Base-by-base conservation (phyloP, 1,140 invertebrate genomes). In the Aphelinus certus region DNA sequence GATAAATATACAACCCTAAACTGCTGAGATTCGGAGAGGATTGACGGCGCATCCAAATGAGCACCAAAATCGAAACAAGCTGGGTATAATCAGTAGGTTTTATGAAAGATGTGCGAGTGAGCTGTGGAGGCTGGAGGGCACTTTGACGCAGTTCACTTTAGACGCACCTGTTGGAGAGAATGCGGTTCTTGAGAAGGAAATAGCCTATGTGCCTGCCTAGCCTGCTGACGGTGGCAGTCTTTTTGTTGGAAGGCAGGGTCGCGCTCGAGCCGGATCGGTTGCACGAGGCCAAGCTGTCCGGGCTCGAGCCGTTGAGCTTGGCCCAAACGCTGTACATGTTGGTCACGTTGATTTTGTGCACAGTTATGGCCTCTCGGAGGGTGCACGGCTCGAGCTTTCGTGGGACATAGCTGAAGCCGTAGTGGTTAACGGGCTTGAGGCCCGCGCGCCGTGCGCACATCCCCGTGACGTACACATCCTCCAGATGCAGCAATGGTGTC, bases 401-500 rank as follows among this genome's bases (percentile, higher is more conserved):
- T 66, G 86, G 88, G 42, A 86, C 76, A 79, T 91, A 92, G 73
- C 90, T 91, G 76, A 92, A 92, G 7, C 89, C 90, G n/a, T 88
- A 82, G 82, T 92, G 88, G 83, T 91, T 89, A 2, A 85, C 79
- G 2, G 91, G 91, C 55, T 81, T 85, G 5, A 92, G 80, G 66
- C 88, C 86, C 5, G 88, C 89, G 58, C 81, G 80, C 63, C 83
- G 86, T 1, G 90, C 89, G 76, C 90, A 90, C 55, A 92, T 81
- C 49, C 95, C 96, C 4, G 95, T 97, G 10, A 96, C 90, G 83
- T 93, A 97, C 63, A 97, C 93, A 82, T 97, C 96, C 83, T 97
- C 96, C 43, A 96, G 83, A 81, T 95, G 93, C 76, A 96, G 90
- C 53, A 95, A 87, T 5, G 91, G 90, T 7, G 92, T 94, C 58